Percentiles rank a stretch among this genome's conserved stretches.
Evolutionary conservation across 2,113 vertebrate species (phyloP).

Genomic region (Forbesichthys papilliferus): DNA sequence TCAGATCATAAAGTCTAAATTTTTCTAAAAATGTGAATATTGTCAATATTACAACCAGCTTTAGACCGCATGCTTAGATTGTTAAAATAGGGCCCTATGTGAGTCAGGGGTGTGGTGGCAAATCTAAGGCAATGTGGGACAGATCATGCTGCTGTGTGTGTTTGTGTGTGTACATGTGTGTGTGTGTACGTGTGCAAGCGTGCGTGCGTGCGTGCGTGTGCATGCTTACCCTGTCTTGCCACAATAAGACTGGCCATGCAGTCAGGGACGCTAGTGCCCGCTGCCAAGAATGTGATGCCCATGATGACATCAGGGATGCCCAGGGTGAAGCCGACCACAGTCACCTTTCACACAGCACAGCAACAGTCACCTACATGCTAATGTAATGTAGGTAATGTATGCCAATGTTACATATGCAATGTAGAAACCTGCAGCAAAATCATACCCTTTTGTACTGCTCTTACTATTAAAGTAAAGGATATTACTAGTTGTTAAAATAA

Average conservation of each 20-base stretch:
- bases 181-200: neutral
- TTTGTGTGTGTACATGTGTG: neutral
- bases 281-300: conserved; percentile 95
- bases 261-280: conserved; percentile 93
- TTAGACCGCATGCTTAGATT: too few relatives aligned
- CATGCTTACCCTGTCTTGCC: conserved; percentile 86
- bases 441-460: too few relatives aligned
- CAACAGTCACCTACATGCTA: neutral
- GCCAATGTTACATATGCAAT: neutral
- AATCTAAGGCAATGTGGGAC: too few relatives aligned
- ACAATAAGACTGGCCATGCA: conserved; percentile 97
- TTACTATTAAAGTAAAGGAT: too few relatives aligned
- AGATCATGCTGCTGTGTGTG: neutral
- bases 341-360: conserved; percentile 78
- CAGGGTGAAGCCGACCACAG: conserved; percentile 91
- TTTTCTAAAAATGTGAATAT: too few relatives aligned
- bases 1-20: too few relatives aligned
- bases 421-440: too few relatives aligned
- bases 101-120: too few relatives aligned
- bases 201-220: neutral
- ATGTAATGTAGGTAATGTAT: neutral
- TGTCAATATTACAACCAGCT: too few relatives aligned
- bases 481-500: too few relatives aligned
- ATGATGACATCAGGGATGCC: conserved; percentile 97
- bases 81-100: too few relatives aligned